phyloP scores from a whole-genome alignment of 1,140 invertebrate species.

The Panulirus ornatus region DNA sequence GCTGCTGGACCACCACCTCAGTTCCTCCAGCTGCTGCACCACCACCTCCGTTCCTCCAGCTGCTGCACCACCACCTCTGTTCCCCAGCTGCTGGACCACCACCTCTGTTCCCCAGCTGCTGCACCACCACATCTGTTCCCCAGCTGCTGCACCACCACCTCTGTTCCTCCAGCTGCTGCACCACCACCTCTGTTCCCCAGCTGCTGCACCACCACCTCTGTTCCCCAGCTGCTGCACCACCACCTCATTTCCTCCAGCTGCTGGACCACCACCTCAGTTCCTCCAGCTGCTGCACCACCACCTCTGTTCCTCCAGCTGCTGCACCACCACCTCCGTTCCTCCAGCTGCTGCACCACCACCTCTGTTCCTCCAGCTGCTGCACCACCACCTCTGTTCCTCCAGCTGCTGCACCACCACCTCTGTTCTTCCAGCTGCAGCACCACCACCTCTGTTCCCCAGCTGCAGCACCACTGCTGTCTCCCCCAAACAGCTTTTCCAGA shows the following conservation, averaged over 20 bases:
- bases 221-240: not conserved
- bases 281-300: not conserved
- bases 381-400: not conserved
- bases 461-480: not conserved
- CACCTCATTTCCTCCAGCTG: not conserved
- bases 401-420: no score
- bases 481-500: no score
- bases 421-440: not conserved
- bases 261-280: not conserved
- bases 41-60: not conserved
- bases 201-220: not conserved
- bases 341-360: not conserved
- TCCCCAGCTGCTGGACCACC: not conserved
- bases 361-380: no score
- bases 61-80: not conserved
- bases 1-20: not conserved
- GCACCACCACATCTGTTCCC: not conserved
- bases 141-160: not conserved
- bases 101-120: not conserved
- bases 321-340: not conserved
- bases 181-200: not conserved
- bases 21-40: not conserved
- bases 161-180: not conserved
- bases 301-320: not conserved
- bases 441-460: constrained; percentile 8